A percentile compares a stretch with the other conserved stretches of the same genome.
phyloP scores from a whole-genome alignment of 1,140 invertebrate genomes.

The Bombus waltoni region DNA sequence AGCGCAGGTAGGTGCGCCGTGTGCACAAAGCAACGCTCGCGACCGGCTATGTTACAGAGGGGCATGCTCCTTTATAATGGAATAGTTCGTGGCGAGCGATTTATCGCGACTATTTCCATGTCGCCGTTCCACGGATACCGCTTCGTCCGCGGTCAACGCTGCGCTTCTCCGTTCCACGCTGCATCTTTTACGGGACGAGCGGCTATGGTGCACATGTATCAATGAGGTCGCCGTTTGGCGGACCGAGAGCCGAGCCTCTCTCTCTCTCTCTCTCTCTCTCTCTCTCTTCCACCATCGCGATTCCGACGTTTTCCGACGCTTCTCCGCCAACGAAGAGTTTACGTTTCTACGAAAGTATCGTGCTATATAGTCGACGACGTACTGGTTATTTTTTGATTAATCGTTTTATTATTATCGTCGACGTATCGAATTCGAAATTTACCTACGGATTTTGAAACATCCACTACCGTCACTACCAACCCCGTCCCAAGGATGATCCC shows the following conservation, averaged over 20 bases:
- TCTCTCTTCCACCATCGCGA: neutral
- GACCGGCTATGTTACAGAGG: constrained; percentile 62
- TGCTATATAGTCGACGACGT: neutral
- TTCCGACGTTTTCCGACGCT: neutral
- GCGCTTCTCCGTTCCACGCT: constrained; percentile 47
- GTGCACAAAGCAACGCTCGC: constrained; percentile 69
- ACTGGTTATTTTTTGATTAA: too few species aligned
- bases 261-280: constrained; percentile 24
- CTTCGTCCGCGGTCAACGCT: constrained; percentile 54
- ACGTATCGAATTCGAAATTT: too few species aligned
- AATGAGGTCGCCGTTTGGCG: constrained; percentile 49
- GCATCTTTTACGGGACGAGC: constrained; percentile 41
- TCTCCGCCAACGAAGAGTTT: neutral
- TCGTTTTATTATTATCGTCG: too few species aligned
- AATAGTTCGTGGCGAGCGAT: constrained; percentile 75
- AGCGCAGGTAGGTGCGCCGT: constrained; percentile 62
- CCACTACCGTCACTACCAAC: too few species aligned
- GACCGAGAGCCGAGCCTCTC: constrained; percentile 15
- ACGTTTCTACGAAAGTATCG: neutral
- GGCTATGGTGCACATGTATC: constrained; percentile 47
- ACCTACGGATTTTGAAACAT: too few species aligned
- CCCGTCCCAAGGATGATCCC: too few species aligned
- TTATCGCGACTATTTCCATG: constrained; percentile 77
- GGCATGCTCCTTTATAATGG: constrained; percentile 73
- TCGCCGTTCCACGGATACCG: constrained; percentile 67